Evolutionary conservation across 2,888 invertebrate genomes (phyloP).

Genomic region (Diogma glabrata): DNA sequence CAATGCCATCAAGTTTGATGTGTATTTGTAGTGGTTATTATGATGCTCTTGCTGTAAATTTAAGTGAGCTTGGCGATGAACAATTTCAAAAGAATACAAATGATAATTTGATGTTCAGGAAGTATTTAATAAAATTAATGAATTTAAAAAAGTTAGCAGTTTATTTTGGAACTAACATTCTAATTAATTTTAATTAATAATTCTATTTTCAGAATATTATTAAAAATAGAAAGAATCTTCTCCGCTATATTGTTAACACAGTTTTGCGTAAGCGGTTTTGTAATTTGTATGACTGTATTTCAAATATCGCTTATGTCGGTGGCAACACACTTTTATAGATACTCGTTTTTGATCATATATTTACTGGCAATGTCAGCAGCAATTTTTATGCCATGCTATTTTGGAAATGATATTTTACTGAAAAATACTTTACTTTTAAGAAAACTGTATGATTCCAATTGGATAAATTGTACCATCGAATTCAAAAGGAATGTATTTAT

Average conservation of each 20-base stretch:
- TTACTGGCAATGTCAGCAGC: constrained; percentile 24
- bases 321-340: not conserved
- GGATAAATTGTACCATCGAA: constrained; percentile 20
- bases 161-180: not conserved
- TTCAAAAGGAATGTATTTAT: not conserved
- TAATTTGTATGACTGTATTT: constrained; percentile 4
- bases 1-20: constrained; percentile 6
- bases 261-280: constrained; percentile 1
- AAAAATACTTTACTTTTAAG: constrained; percentile 23
- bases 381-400: constrained; percentile 30
- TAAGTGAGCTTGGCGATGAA: not conserved
- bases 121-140: not conserved
- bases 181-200: not conserved
- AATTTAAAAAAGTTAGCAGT: not conserved
- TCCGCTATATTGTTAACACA: not conserved
- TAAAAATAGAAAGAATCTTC: constrained; percentile 1
- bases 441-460: constrained; percentile 26
- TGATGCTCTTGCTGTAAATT: not conserved
- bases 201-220: not conserved
- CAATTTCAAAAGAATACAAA: not conserved
- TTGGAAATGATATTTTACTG: constrained; percentile 26
- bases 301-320: constrained; percentile 5
- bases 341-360: constrained; percentile 5
- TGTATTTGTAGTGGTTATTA: constrained; percentile 5
- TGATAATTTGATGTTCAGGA: not conserved